These are phyloP conservation scores for Cephus pulcher DNA, from an alignment of 2,888 invertebrate species.

Conservation along the genomic window DNA sequence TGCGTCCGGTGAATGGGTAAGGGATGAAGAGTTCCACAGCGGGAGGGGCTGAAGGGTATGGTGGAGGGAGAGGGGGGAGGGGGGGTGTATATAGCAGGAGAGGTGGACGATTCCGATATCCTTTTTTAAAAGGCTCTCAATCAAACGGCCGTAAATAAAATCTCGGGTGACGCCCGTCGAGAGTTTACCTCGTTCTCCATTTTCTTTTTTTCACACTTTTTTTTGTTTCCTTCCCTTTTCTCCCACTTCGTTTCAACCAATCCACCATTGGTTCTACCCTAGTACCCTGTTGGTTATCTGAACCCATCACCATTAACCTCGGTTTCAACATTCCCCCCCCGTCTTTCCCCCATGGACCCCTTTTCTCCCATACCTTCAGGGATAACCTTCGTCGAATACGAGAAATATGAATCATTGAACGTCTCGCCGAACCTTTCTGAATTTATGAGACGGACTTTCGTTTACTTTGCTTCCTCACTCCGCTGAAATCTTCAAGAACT, in stretches of 20 bases:
- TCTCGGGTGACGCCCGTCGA: slow-evolving; percentile 2
- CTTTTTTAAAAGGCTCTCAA: background rate
- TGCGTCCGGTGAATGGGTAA: background rate
- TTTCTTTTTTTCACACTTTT: background rate
- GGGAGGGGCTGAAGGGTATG: background rate
- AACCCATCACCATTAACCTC: background rate
- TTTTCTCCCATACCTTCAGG: background rate
- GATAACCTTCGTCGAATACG: background rate
- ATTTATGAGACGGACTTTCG: background rate
- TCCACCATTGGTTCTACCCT: background rate
- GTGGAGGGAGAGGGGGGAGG: too few relatives aligned
- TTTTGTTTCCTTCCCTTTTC: background rate
- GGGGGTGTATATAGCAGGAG: background rate
- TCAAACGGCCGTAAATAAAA: slow-evolving; percentile 1
- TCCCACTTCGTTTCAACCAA: background rate
- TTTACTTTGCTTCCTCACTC: background rate
- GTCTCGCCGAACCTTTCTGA: background rate
- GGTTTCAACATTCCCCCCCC: background rate
- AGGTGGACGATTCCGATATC: background rate
- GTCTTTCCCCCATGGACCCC: background rate
- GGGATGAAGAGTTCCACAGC: background rate
- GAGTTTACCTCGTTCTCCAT: slow-evolving; percentile 2
- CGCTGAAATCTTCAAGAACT: background rate
- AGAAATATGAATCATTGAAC: slow-evolving; percentile 7
- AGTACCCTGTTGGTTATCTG: background rate